These are phyloP conservation scores for Morinoia aosen DNA, from an alignment of 2,888 invertebrate species.

Conservation along the genomic window DNA sequence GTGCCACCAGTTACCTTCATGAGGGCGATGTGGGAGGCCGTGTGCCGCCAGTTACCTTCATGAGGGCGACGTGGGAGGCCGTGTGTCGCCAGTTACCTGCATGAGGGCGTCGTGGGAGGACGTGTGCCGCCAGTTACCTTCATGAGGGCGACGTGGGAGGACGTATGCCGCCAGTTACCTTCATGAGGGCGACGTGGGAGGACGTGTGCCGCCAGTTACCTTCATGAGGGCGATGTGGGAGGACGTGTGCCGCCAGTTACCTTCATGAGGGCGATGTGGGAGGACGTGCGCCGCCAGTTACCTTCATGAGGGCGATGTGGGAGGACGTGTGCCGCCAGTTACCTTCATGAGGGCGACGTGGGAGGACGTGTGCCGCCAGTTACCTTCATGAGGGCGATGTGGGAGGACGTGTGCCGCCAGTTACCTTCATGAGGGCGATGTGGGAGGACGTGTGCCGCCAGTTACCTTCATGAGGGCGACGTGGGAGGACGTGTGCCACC, in stretches of 20 bases:
- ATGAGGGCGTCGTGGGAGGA: conserved; percentile 12
- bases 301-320: conserved; percentile 41
- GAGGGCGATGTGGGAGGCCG: not conserved
- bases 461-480: conserved; percentile 43
- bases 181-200: conserved; percentile 27
- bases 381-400: conserved; percentile 44
- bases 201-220: not conserved
- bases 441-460: not conserved
- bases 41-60: no score
- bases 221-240: conserved; percentile 29
- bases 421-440: conserved; percentile 43
- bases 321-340: not conserved
- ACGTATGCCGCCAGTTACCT: no score
- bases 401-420: not conserved
- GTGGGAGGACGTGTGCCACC: not conserved
- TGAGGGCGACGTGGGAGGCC: not conserved
- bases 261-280: conserved; percentile 37
- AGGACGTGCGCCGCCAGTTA: no score
- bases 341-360: conserved; percentile 47
- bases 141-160: conserved; percentile 22
- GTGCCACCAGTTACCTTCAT: no score
- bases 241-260: not conserved
- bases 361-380: not conserved
- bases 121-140: no score
- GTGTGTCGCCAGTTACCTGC: no score